These are phyloP conservation scores for Brachyistius frenatus DNA, from an alignment of 2,113 vertebrate genomes.

Conservation along the genomic window DNA sequence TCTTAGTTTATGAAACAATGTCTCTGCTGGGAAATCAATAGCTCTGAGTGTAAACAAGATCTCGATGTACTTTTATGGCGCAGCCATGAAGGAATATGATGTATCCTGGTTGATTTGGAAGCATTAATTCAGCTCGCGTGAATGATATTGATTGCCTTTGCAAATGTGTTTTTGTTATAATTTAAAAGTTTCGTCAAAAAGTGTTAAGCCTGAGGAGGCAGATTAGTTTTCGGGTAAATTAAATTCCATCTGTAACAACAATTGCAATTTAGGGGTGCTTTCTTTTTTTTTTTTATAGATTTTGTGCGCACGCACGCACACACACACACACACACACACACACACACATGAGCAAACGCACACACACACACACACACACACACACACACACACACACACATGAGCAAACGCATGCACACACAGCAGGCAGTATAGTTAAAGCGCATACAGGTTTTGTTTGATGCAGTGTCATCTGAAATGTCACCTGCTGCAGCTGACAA, in stretches of 20 bases:
- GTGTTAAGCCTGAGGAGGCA: slow-evolving; percentile 4
- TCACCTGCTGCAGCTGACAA: slow-evolving; percentile 44
- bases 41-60: slow-evolving; percentile 31
- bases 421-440: slow-evolving; percentile 5
- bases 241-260: slow-evolving; percentile 19
- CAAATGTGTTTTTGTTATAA: slow-evolving; percentile 41
- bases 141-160: slow-evolving; percentile 46
- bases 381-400: too few species aligned
- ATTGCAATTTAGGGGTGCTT: slow-evolving; percentile 28
- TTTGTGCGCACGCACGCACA: too few species aligned
- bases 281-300: background rate
- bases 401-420: background rate
- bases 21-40: slow-evolving; percentile 49
- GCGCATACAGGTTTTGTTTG: slow-evolving; percentile 38
- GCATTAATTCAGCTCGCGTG: slow-evolving; percentile 35
- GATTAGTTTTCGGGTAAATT: slow-evolving; percentile 44
- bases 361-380: background rate
- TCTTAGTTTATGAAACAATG: slow-evolving; percentile 51
- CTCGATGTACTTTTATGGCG: slow-evolving; percentile 4
- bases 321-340: too few species aligned
- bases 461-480: slow-evolving; percentile 49
- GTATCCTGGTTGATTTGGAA: slow-evolving; percentile 6
- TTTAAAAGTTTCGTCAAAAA: slow-evolving; percentile 44
- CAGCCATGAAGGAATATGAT: background rate
- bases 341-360: background rate